phyloP scores from a whole-genome alignment of 2,113 vertebrate species.

The Aramus guarauna region DNA sequence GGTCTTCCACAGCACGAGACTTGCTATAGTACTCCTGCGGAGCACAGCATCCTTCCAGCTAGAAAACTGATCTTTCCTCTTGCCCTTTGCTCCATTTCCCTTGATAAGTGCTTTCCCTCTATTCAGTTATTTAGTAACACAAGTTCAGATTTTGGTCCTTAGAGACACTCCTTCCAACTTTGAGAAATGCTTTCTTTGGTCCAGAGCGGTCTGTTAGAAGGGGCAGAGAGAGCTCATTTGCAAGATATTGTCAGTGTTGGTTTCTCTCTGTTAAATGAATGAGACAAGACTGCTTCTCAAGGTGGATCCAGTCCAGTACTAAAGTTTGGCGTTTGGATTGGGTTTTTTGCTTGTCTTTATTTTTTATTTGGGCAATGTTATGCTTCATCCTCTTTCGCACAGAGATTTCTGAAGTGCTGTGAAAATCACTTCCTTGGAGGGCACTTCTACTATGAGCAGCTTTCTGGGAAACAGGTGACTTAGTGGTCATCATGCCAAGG shows the following conservation, averaged over 20 bases:
- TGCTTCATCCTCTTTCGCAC: neutral
- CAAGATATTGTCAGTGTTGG: neutral
- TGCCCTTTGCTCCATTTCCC: neutral
- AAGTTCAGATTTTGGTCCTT: neutral
- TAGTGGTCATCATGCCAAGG: neutral
- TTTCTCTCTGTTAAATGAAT: neutral
- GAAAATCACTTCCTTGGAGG: neutral
- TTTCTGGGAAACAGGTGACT: neutral
- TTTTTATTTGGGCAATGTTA: neutral
- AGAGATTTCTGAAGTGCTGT: neutral
- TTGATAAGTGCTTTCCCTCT: neutral
- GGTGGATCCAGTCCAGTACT: neutral
- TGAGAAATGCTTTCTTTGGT: neutral
- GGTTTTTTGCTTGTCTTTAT: neutral
- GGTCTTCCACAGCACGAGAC: neutral
- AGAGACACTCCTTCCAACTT: neutral
- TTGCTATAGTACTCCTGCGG: neutral
- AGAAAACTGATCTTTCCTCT: conserved; percentile 3
- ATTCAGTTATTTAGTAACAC: conserved; percentile 27
- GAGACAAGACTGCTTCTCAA: neutral
- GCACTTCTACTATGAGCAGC: neutral
- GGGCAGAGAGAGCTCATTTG: neutral
- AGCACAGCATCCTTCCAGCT: neutral
- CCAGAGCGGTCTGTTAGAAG: neutral
- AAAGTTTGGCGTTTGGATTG: neutral